Percentiles rank a stretch among this genome's conserved stretches.
Conservation (phyloP, 2,113 vertebrate species). For the Callochromis pleurospilus region DNA sequence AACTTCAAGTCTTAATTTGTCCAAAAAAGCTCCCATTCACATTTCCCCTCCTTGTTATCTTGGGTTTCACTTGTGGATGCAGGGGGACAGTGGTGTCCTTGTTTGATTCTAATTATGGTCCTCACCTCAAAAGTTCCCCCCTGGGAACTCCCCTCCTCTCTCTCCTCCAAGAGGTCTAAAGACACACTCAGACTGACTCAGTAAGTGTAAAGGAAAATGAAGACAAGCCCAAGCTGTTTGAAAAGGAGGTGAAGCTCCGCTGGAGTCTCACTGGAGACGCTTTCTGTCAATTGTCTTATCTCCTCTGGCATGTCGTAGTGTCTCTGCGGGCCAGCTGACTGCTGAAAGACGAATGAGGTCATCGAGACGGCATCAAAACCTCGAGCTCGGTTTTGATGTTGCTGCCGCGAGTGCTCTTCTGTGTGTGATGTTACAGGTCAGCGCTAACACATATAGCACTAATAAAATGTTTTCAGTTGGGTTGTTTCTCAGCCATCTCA, state of each 20-base stretch:
- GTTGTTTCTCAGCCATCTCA: conserved; percentile 2
- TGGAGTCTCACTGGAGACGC: conserved; percentile 21
- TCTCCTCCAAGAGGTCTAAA: conserved; percentile 10
- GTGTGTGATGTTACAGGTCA: not conserved
- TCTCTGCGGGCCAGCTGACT: conserved; percentile 21
- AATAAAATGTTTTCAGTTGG: not conserved
- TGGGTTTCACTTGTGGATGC: conserved; percentile 56
- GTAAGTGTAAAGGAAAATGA: conserved; percentile 42
- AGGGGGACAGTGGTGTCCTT: conserved; percentile 61
- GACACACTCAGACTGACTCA: conserved; percentile 54
- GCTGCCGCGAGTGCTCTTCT: not conserved
- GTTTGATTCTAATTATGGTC: conserved; percentile 63
- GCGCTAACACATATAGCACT: conserved; percentile 1
- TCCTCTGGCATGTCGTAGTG: conserved; percentile 11
- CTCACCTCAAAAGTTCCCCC: conserved; percentile 62
- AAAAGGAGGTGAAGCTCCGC: not conserved
- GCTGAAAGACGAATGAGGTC: conserved; percentile 42
- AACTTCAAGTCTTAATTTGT: conserved; percentile 47
- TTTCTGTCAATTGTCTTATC: conserved; percentile 38
- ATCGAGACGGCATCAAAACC: not conserved
- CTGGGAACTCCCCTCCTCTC: conserved; percentile 45
- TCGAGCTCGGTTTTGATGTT: not conserved
- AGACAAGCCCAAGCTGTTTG: conserved; percentile 42
- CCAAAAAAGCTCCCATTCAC: conserved; percentile 32
- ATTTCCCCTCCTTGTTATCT: conserved; percentile 28